Evolutionary conservation across 2,113 vertebrate species (phyloP), one percentile per base, ranked within the genome.

Genomic region (Bostrychus sinensis): DNA sequence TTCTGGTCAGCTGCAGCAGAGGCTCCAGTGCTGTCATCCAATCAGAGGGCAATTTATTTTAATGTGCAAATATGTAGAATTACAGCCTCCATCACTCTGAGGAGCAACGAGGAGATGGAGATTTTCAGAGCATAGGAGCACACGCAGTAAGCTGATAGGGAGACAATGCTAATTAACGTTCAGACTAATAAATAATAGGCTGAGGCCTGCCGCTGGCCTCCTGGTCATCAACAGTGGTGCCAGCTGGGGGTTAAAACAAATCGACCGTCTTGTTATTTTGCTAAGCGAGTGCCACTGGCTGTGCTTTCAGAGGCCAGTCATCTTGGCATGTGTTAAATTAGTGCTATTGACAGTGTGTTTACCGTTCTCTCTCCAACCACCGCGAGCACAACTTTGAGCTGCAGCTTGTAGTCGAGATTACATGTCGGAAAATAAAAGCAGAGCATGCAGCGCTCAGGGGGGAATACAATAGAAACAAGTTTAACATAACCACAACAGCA

Each of bases 231-330:
- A 78, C 62, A 74, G 54, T 12, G 4, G 22, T 56, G 54, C 70
- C 56, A 60, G 59, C 80, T 74, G 62, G 72, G 77, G 53, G 75
- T 81, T 75, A 78, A 78, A 80, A 73, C 70, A 84, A 84, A 84
- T 84, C 20, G 60, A 82, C 39, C 45, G 4, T 62, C 56, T 70
- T 78, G 68, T 82, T 83, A 73, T 82, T 85, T 74, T 72, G 56
- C 69, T 65, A 75, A 78, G 68, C 50, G 70, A 59, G 28, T 7
- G 7, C 71, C 70, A 82, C 59, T 74, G 77, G 63, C 53, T 41
- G 56, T 9, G 64, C 55, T 75, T 82, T 81, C 38, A 62, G 57
- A 60, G 63, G 62, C 61, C 70, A 70, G 34, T 80, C 64, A 57
- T 86, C 81, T 42, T 55, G 63, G 66, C 34, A 6, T 56, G 68